phyloP scores from a whole-genome alignment of 2,888 invertebrate genomes.

The Diarsia brunnea region DNA sequence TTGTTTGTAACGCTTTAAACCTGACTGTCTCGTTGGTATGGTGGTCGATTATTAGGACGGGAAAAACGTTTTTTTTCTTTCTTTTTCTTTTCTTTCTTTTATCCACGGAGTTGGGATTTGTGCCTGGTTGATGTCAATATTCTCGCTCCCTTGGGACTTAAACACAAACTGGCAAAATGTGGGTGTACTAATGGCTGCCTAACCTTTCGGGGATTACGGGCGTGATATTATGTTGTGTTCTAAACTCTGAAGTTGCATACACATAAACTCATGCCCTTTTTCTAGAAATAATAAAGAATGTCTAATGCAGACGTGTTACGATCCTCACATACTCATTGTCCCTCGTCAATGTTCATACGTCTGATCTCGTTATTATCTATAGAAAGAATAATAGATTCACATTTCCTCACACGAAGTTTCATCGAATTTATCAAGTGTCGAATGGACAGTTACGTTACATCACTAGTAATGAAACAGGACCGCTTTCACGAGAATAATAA shows the following conservation, averaged over 20 bases:
- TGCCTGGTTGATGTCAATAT: too few species aligned
- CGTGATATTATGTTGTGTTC: not conserved
- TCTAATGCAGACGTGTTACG: too few species aligned
- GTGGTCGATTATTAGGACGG: too few species aligned
- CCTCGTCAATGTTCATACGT: not conserved
- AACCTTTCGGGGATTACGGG: not conserved
- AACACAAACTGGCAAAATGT: not conserved
- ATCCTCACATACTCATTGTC: too few species aligned
- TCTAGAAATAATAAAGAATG: too few species aligned
- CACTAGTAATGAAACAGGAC: slow-evolving; percentile 28
- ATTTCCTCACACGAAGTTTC: not conserved
- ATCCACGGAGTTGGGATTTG: too few species aligned
- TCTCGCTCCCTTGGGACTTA: too few species aligned
- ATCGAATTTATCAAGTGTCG: slow-evolving; percentile 6
- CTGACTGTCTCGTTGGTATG: not conserved
- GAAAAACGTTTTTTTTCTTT: too few species aligned
- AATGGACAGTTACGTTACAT: not conserved
- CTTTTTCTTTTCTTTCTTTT: too few species aligned
- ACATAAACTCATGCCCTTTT: too few species aligned
- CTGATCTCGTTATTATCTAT: not conserved
- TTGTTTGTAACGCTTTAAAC: not conserved
- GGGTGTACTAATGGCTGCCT: not conserved
- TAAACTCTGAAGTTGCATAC: too few species aligned
- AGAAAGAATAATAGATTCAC: not conserved
- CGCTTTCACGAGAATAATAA: slow-evolving; percentile 34